Conservation (phyloP, 2,113 vertebrate species). For the Sphyrna mokarran region DNA sequence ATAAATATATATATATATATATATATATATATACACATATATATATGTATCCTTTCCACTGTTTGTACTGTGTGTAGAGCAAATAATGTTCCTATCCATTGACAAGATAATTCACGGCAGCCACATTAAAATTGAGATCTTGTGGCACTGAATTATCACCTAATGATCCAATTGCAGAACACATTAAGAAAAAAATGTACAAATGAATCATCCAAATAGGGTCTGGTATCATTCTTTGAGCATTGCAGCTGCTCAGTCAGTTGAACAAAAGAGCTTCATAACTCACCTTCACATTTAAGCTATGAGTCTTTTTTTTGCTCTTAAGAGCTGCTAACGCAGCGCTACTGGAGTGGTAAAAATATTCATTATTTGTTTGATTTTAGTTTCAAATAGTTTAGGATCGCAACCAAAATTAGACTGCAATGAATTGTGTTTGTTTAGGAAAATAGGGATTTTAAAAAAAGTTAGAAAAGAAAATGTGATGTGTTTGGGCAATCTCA, state of each 20-base stretch:
- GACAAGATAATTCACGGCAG: neutral
- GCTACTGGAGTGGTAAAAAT: neutral
- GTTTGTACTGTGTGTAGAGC: neutral
- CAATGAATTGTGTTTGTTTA: neutral
- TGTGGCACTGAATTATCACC: neutral
- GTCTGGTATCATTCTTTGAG: neutral
- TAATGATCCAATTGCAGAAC: slow-evolving; percentile 7
- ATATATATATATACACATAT: too few species aligned
- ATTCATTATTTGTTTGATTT: neutral
- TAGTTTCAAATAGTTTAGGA: neutral
- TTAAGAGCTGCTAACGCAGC: neutral
- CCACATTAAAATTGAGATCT: neutral
- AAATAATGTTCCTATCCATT: neutral
- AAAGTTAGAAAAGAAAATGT: neutral
- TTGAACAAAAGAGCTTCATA: neutral
- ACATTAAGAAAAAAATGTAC: neutral
- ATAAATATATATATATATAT: too few species aligned
- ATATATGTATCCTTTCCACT: neutral
- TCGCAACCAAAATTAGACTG: neutral
- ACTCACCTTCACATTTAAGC: neutral
- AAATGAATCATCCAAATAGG: neutral
- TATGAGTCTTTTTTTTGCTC: neutral
- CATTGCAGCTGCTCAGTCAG: neutral
- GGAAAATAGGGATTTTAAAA: neutral
- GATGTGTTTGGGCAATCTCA: neutral